Evolutionary conservation across 2,888 invertebrate genomes (phyloP), one percentile per base, ranked within the genome.

Genomic region (Sylvicola cinctus): DNA sequence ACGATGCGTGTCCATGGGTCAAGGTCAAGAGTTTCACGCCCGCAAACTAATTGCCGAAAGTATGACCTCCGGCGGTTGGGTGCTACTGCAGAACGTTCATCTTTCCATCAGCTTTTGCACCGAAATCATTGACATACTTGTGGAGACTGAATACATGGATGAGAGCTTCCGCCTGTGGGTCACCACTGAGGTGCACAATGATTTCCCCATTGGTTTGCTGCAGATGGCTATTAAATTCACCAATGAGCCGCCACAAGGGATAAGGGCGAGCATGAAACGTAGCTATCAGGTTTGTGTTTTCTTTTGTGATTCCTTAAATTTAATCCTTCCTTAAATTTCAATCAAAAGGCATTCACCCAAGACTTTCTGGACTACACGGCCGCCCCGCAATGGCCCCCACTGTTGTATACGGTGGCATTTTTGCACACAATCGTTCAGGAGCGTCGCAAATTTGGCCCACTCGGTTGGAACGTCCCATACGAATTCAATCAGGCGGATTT

Each of bases 221-320:
- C 78, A 93, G 70, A 84, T 87, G 72, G 85, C 88, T 4, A 88
- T 95, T 38, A 95, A 95, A 60, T 95, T 90, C 51, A 95, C 95
- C 2, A 93, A 93, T 53, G 95, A 95, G 60, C 93, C 93, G 11
- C 93, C 95, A 0, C 88, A 90, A 63, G 95, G 91, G 7, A 87
- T 93, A 43, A 64, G 81, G 45, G 91, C 91, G 10, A 90, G 90
- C 51, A 68, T 95, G 61, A 90, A 87, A 54, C 68, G 93, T 51
- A 93, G 93, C 1, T 95, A 93, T 50, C 87, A 88, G 58, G 57
- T 55, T 20, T 20, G 20, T 8, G 4, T 20, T 4, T 20, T 20
- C 8, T 20, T 20, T 8, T 20, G 20, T 20, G 4, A 6, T 20
- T 20, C 20, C 8, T 20, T 8, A 20, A 20, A 6, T 20, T 6